Base-by-base conservation (phyloP, 2,113 vertebrate species). In the Baryphthengus martii region DNA sequence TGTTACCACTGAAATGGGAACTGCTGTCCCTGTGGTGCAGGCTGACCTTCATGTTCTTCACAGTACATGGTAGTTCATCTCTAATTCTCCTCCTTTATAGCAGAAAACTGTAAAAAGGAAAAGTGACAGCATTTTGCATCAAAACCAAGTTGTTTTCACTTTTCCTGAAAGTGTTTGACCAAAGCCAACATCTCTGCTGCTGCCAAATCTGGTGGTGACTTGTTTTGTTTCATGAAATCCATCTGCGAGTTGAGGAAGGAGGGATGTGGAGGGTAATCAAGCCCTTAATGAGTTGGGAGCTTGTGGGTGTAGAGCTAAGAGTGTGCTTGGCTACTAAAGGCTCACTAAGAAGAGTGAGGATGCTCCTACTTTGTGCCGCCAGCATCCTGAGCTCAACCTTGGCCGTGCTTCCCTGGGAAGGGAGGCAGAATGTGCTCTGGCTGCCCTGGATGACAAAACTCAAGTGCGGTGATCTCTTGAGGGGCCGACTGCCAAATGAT, bases 381-480 rank as follows among this genome's bases (percentile, higher is more conserved):
- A 2, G 6, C 2, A 23, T 28, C 20, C 56, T 78, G 35, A 39
- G 40, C 61, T 84, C 37, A 55, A 37, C 42, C 47, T 75, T 50
- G 28, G 21, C 14, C 0, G 6, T 2, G 17, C 24, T 19, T 61
- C 12, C 35, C 12, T 61, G 35, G 0, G 0, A 21, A 26, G 45
- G 50, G 65, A 44, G n/a, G 9, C 23, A 29, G 35, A 17, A 31
- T 0, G 0, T 7, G 29, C 4, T 39, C 42, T 2, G 7, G 12
- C 23, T 20, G 7, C 17, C 31, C 35, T 6, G 7, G 65, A 9
- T 16, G 4, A 35, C 7, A 6, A n/a, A 63, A 31, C 26, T 18
- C 25, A 37, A 53, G 11, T 18, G 31, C 8, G 7, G 1, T 0
- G 0, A 3, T 35, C 16, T 28, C 37, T 39, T 6, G 15, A 11